phyloP scores from a whole-genome alignment of 2,797 vertebrate species.

The Huso huso region DNA sequence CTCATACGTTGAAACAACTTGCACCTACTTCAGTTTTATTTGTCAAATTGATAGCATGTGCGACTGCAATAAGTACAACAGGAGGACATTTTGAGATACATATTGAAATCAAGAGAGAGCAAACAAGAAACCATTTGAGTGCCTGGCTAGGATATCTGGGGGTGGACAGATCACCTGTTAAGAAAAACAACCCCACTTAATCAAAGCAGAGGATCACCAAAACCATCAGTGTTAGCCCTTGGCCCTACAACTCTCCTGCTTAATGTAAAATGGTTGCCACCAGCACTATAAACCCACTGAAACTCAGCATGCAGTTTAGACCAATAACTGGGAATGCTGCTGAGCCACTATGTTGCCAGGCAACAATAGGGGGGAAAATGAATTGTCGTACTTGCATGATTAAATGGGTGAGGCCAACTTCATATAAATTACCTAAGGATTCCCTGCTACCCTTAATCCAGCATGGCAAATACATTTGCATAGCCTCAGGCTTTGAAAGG shows the following conservation, averaged over 20 bases:
- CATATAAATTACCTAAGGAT: neutral
- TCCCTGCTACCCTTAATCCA: neutral
- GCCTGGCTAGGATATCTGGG: conserved; percentile 50
- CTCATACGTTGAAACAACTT: too few relatives aligned
- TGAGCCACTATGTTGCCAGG: conserved; percentile 47
- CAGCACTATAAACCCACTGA: conserved; percentile 1
- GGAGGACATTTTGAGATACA: too few relatives aligned
- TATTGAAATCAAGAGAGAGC: conserved; percentile 29
- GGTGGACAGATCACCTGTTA: conserved; percentile 45
- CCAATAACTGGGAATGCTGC: conserved; percentile 37
- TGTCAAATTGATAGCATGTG: too few relatives aligned
- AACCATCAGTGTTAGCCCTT: conserved; percentile 22
- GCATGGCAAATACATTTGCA: neutral
- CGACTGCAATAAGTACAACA: neutral
- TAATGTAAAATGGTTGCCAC: conserved; percentile 47
- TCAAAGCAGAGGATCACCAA: conserved; percentile 49
- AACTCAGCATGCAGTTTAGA: conserved; percentile 5
- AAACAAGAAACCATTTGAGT: conserved; percentile 47
- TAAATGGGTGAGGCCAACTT: conserved; percentile 51
- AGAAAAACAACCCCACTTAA: conserved; percentile 48
- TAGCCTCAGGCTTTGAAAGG: neutral
- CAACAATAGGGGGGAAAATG: conserved; percentile 48
- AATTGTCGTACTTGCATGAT: conserved; percentile 45
- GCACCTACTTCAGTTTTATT: too few relatives aligned
- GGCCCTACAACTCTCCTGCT: conserved; percentile 44